These are phyloP conservation scores for Porites evermanni DNA, from an alignment of 92 coral and sea anemone species.

Conservation along the genomic window DNA sequence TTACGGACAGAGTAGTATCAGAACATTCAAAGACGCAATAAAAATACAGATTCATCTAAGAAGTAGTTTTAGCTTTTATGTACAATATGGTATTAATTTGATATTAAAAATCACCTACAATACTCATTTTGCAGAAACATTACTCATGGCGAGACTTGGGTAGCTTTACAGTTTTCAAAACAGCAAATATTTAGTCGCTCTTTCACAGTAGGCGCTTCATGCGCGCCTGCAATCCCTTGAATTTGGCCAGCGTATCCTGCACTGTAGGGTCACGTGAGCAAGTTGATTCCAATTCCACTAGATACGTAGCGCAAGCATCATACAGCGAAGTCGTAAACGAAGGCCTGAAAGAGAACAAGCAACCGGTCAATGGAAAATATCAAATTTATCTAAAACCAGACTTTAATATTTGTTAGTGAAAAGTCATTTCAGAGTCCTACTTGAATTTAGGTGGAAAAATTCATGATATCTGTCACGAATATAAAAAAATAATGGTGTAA, in stretches of 20 bases:
- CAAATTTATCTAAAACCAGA: too few relatives aligned
- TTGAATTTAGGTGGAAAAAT: too few relatives aligned
- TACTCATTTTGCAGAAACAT: background rate
- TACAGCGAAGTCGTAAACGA: slow-evolving; percentile 90
- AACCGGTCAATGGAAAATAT: background rate
- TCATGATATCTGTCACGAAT: too few relatives aligned
- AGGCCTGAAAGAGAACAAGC: slow-evolving; percentile 65
- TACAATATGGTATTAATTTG: slow-evolving; percentile 19
- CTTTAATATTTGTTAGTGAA: too few relatives aligned
- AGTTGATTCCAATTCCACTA: slow-evolving; percentile 94
- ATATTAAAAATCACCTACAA: background rate
- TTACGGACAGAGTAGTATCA: background rate
- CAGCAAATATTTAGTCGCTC: background rate
- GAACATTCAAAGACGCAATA: background rate
- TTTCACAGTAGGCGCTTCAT: slow-evolving; percentile 84
- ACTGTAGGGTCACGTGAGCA: slow-evolving; percentile 93
- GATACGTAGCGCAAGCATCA: slow-evolving; percentile 98
- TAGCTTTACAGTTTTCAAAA: background rate
- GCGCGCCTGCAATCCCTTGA: slow-evolving; percentile 90
- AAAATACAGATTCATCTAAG: background rate
- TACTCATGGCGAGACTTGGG: background rate
- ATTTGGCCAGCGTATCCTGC: slow-evolving; percentile 84
- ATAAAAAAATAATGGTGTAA: too few relatives aligned
- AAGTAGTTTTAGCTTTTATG: slow-evolving; percentile 12
- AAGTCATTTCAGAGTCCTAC: too few relatives aligned